Evolutionary conservation across 2,113 vertebrate genomes (phyloP).

Genomic region (Thunnus thynnus): DNA sequence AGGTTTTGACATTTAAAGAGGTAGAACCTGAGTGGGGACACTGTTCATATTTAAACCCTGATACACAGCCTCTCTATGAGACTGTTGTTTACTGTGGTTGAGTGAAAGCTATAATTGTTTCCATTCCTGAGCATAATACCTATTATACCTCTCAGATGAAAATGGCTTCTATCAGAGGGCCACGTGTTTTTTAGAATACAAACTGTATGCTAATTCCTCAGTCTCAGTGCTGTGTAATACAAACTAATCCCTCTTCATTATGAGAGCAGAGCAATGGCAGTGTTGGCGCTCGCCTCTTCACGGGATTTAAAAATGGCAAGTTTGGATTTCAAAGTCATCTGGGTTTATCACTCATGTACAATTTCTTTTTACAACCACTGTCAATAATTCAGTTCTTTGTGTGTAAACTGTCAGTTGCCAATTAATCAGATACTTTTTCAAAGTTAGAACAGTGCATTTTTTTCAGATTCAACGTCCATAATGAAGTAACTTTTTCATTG

Average conservation of each 20-base stretch:
- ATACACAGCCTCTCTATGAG: not conserved
- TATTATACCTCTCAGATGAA: not conserved
- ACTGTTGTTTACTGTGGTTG: not conserved
- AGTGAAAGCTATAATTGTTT: not conserved
- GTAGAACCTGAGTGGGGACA: not conserved
- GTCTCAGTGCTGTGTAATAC: slow-evolving; percentile 36
- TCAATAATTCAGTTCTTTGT: slow-evolving; percentile 31
- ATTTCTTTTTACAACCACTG: slow-evolving; percentile 31
- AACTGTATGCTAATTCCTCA: slow-evolving; percentile 15
- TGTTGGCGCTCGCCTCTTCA: slow-evolving; percentile 48
- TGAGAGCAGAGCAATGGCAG: slow-evolving; percentile 43
- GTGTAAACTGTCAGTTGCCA: slow-evolving; percentile 1
- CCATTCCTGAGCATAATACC: not conserved
- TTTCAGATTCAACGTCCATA: slow-evolving; percentile 59
- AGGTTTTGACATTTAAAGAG: not conserved
- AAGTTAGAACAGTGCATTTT: slow-evolving; percentile 38
- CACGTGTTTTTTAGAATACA: not conserved
- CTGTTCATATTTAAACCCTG: too few species aligned
- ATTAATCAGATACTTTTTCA: slow-evolving; percentile 54
- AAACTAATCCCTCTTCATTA: slow-evolving; percentile 60
- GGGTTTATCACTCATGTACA: slow-evolving; percentile 31
- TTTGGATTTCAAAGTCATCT: slow-evolving; percentile 35
- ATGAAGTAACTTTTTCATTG: slow-evolving; percentile 64
- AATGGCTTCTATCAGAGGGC: slow-evolving; percentile 3
- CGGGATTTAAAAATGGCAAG: slow-evolving; percentile 19